Evolutionary conservation across 2,888 invertebrate genomes (phyloP).

Genomic region (Apodemia duryi): DNA sequence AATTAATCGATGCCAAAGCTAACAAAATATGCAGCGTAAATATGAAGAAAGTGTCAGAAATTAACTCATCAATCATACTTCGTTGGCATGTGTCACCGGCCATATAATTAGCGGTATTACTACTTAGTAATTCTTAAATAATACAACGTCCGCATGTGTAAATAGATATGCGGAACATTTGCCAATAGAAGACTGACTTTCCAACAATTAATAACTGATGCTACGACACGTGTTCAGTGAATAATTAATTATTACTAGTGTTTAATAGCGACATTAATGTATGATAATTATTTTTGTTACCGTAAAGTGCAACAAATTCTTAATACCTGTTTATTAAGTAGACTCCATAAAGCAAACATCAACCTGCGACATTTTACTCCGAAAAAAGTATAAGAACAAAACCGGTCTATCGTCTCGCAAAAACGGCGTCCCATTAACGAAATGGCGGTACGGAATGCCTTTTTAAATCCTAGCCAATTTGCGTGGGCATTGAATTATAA

Average conservation of each 20-base stretch:
- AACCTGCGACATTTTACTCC: slow-evolving; percentile 30
- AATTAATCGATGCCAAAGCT: no score
- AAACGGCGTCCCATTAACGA: slow-evolving; percentile 32
- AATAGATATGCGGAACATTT: slow-evolving; percentile 10
- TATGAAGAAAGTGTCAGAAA: background rate
- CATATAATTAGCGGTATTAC: background rate
- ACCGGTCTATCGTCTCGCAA: slow-evolving; percentile 31
- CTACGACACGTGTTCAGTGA: background rate
- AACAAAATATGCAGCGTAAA: background rate
- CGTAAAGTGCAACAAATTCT: background rate
- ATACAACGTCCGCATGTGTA: slow-evolving; percentile 3
- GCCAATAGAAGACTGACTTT: background rate
- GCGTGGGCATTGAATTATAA: slow-evolving; percentile 31
- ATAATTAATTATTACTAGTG: background rate
- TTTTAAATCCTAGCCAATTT: slow-evolving; percentile 29
- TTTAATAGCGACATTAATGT: background rate
- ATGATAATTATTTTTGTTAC: background rate
- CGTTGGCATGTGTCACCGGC: background rate
- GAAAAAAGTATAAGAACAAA: slow-evolving; percentile 32
- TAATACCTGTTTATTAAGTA: slow-evolving; percentile 27
- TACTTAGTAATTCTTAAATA: background rate
- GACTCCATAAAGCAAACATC: slow-evolving; percentile 24
- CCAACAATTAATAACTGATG: slow-evolving; percentile 4
- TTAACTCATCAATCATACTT: slow-evolving; percentile 5
- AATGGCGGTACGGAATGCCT: slow-evolving; percentile 35